A percentile compares a stretch with the other conserved stretches of the same genome.
phyloP scores from a whole-genome alignment of 2,888 invertebrate genomes.

The Melanophora roralis region DNA sequence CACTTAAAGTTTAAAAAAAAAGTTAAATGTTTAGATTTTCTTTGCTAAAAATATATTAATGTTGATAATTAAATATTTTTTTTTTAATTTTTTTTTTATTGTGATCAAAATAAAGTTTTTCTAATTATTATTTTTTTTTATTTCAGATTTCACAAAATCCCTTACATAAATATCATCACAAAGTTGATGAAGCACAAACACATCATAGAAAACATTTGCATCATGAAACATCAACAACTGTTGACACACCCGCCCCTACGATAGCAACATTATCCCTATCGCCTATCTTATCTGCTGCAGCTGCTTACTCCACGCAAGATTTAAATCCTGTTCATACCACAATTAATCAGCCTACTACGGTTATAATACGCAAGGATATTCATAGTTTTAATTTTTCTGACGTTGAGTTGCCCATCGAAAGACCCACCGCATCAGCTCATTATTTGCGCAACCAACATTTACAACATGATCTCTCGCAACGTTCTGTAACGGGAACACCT shows the following conservation, averaged over 20 bases:
- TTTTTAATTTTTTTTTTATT: no score
- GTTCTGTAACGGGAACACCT: conserved; percentile 77
- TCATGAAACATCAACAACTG: conserved; percentile 54
- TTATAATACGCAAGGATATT: conserved; percentile 77
- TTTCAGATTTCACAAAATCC: conserved; percentile 58
- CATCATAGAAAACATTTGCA: conserved; percentile 57
- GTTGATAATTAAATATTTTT: no score
- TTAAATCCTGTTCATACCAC: conserved; percentile 57
- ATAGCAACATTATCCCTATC: conserved; percentile 56
- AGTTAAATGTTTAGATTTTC: no score
- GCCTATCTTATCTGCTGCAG: conserved; percentile 14
- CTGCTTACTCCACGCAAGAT: conserved; percentile 46
- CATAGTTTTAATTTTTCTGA: conserved; percentile 76
- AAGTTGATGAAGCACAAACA: conserved; percentile 51
- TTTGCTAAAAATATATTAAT: no score
- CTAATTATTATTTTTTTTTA: background rate
- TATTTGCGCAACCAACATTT: conserved; percentile 75
- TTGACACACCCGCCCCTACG: conserved; percentile 33
- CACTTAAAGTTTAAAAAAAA: background rate
- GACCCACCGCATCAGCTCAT: conserved; percentile 72
- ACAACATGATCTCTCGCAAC: conserved; percentile 75
- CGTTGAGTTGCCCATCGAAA: conserved; percentile 73
- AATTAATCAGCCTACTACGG: conserved; percentile 69
- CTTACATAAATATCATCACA: conserved; percentile 54
- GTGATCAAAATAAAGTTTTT: no score